Evolutionary conservation across 2,113 vertebrate genomes (phyloP), one percentile per base, ranked within the genome.

Genomic region (Dasyprocta punctata): DNA sequence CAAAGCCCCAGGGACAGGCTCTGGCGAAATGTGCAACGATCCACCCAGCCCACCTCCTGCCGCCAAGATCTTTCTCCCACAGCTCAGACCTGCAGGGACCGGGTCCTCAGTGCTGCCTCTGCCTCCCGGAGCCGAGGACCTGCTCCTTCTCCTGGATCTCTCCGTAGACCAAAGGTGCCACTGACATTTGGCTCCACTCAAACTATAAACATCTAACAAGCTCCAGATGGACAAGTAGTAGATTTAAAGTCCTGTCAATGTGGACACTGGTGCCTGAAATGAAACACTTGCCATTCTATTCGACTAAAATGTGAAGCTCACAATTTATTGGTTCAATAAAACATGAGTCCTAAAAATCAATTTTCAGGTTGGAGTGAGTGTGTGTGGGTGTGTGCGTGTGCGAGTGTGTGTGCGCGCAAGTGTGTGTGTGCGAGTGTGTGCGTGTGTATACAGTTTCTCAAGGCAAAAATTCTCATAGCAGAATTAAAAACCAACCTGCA

Each of bases 301-400:
- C 92, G 97, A 97, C 84, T 96, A 71, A 56, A 92, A 97, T 69
- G 92, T 92, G 88, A 92, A 97, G 80, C 75, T 96, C 77, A 73
- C 88, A 94, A 97, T 97, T 97, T 98, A 97, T 94, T 92, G 95
- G 38, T 78, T 94, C 92, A 96, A 95, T 97, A 97, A 97, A 98
- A 94, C 49, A 47, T 81, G 83, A 90, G 96, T 52, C 41, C 75
- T 96, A 94, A 96, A 85, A 94, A 95, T 67, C 96, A 95, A 28
- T 96, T 97, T 95, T 97, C 97, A 97, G 49, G 78, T 65, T 82
- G 84, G 49, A 89, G 54, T 14, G 44, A 84, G 63, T 6, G 28
- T 77, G 69, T 3, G 12, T 78, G 83, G 52, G 60, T 28, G 54
- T 30, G 4, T 85, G 36, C 67, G 61, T 30, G 83, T 88, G 49